Base-by-base conservation (phyloP, 2,113 vertebrate species). In the Psephotus haematonotus region DNA sequence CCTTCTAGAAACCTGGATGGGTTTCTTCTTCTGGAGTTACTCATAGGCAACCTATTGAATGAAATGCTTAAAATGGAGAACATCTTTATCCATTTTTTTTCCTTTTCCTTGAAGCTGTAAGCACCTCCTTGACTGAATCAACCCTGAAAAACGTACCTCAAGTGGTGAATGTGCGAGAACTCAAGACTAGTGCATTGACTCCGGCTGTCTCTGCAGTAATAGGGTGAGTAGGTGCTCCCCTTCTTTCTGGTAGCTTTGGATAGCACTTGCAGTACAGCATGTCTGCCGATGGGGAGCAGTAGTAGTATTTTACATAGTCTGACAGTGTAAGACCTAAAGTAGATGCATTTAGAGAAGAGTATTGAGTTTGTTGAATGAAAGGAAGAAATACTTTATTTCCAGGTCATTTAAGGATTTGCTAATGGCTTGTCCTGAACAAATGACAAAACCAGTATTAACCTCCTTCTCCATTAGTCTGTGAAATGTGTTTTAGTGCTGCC, bases 91-190 rank as follows among this genome's bases (percentile, higher is more conserved):
- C n/a, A 2, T 31, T 17, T 86, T 33, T 33, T 82, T 33, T 72
- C 37, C 4, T 86, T 87, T 33, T 75, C 37, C 3, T 87, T 87
- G 37, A 77, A 98, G 98, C 97, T 60, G 97, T 97, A 55, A 98
- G 93, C 85, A 91, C 98, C 2, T 97, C 98, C 55, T 95, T 99
- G 97, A 99, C 98, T 1, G 99, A 99, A 84, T 99, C 99, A 9
- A 98, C 98, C 10, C 96, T 99, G 96, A 99, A 99, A 93, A 99
- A 95, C 0, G 99, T 99, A 79, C 99, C 99, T 88, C 98, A 99
- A 79, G 99, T 99, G 81, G 98, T 99, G 46, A 99, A 99, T 11
- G 98, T 99, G 29, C 98, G 99, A 94, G 99, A 99, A 18, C 91
- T 99, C 63, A 99, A 98, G 87, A 98, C 97, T 41, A 98, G 97